Base-by-base conservation (phyloP, 2,113 vertebrate genomes). In the Albula goreensis region DNA sequence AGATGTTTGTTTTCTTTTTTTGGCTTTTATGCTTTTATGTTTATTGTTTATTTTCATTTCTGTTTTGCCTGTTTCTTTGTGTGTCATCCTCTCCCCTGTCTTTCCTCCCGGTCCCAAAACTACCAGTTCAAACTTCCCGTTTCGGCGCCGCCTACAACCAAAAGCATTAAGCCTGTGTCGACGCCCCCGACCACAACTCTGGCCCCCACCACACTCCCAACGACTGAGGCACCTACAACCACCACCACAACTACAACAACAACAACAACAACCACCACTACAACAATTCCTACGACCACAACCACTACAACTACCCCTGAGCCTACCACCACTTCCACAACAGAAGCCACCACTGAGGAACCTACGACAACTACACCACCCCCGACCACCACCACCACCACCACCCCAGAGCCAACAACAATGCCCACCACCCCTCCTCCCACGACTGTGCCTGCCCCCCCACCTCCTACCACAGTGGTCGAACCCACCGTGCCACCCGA, bases 111-210 rank as follows among this genome's bases (percentile, higher is more conserved):
- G 56, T 82, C 49, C 85, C 86, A 56, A 85, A 78, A 52, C 78
- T 87, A 83, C 53, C 90, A 95, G 95, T 95, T 94, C 90, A 93
- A 94, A 92, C 91, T 94, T 83, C 94, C 93, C 82, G 92, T 92
- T 91, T 93, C 94, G 80, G 89, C 92, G 83, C 93, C 92, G 78
- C 91, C 91, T 90, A 94, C 93, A 52, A 88, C 57, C 5, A 41
- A 53, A 31, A 25, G 17, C 4, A 13, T 86, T 15, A 70, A 48
- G 13, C 25, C 83, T 6, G 50, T 81, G 41, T 80, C 89, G 1
- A 88, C 86, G 57, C 4, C 92, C 0, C 49, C 78, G 17, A 87
- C 57, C 50, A 82, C 82, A 83, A 88, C 0, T 0, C 66, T 77
- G 60, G 50, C 83, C 31, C 66, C 78, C 48, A 70, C 83, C 15